phyloP scores from a whole-genome alignment of 2,888 invertebrate species.

The Dascillus cervinus region DNA sequence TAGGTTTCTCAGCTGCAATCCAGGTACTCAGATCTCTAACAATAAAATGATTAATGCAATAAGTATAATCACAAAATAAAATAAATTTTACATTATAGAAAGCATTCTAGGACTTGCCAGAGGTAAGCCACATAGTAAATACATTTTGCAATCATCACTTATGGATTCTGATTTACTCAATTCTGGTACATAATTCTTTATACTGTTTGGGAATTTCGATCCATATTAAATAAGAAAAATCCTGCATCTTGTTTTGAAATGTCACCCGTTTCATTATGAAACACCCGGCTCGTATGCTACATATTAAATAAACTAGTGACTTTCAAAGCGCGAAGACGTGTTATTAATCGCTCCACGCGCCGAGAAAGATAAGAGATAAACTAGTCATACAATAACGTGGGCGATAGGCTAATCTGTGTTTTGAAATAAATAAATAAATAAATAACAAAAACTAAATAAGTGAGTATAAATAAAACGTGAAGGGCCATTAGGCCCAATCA shows the following conservation, averaged over 20 bases:
- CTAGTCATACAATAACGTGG: no score
- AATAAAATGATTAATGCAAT: constrained; percentile 7
- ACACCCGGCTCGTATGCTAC: constrained; percentile 30
- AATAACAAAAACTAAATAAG: no score
- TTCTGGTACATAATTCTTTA: constrained; percentile 26
- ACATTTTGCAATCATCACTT: constrained; percentile 4
- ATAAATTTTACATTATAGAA: constrained; percentile 23
- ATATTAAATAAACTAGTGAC: no score
- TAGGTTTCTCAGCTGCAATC: constrained; percentile 31
- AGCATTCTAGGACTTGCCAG: constrained; percentile 28
- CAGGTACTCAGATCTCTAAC: constrained; percentile 33
- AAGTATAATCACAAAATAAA: no score
- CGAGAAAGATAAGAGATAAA: no score
- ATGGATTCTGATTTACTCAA: constrained; percentile 18
- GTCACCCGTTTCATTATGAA: constrained; percentile 25
- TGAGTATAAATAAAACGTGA: no score
- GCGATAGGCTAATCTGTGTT: no score
- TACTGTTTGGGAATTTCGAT: constrained; percentile 33
- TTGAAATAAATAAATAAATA: no score
- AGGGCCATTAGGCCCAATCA: no score
- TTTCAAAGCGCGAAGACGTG: no score
- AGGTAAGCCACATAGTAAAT: constrained; percentile 33
- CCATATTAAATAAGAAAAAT: constrained; percentile 32
- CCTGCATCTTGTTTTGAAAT: constrained; percentile 30
- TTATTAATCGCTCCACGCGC: no score